Evolutionary conservation across 2,888 invertebrate genomes (phyloP).

Genomic region (Taenaris catops): DNA sequence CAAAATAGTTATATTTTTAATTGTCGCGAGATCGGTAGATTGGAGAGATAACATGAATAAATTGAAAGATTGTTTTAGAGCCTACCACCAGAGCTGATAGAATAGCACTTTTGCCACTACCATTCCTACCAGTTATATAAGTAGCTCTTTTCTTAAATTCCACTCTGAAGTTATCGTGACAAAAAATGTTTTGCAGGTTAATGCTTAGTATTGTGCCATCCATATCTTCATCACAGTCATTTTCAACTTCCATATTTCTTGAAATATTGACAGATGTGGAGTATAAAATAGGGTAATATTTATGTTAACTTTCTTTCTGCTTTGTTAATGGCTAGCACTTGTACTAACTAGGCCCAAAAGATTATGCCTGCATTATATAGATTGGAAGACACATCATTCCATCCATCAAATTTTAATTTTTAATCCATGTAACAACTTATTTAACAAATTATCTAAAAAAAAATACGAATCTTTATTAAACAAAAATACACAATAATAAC

Average conservation of each 20-base stretch:
- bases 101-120: constrained; percentile 98
- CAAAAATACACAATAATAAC: too few relatives aligned
- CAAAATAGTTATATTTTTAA: too few relatives aligned
- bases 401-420: too few relatives aligned
- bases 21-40: too few relatives aligned
- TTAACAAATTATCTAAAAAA: too few relatives aligned
- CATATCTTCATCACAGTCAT: constrained; percentile 41
- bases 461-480: too few relatives aligned
- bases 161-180: constrained; percentile 89
- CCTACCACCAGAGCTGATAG: constrained; percentile 92
- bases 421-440: too few relatives aligned
- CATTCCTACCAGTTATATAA: constrained; percentile 91
- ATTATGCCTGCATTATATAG: too few relatives aligned
- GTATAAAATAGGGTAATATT: neutral
- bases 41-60: too few relatives aligned
- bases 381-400: too few relatives aligned
- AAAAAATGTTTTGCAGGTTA: constrained; percentile 93
- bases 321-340: neutral
- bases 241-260: constrained; percentile 2
- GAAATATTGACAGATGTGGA: neutral
- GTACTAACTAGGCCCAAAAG: too few relatives aligned
- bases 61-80: too few relatives aligned
- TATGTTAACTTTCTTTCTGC: constrained; percentile 47
- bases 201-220: constrained; percentile 70
- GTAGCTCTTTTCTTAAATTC: constrained; percentile 88